Evolutionary conservation across 2,113 vertebrate species (phyloP).

Genomic region (Fulmarus glacialis): DNA sequence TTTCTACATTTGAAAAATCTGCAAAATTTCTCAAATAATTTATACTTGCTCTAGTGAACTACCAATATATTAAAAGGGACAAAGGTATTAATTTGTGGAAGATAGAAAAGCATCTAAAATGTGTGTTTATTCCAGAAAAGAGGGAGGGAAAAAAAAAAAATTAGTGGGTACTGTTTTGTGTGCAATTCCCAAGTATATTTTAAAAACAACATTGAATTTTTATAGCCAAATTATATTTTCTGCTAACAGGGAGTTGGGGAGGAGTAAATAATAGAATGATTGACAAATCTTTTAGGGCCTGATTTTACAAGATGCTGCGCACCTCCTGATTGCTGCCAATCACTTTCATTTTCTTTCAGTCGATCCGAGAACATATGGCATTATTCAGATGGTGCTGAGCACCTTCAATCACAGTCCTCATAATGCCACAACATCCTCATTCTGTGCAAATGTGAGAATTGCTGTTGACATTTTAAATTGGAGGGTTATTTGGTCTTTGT

Average conservation of each 20-base stretch:
- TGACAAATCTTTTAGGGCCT: constrained; percentile 67
- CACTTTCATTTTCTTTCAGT: constrained; percentile 62
- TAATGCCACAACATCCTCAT: constrained; percentile 53
- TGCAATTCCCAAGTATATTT: constrained; percentile 58
- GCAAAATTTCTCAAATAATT: neutral
- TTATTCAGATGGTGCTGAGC: constrained; percentile 70
- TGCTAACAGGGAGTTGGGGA: constrained; percentile 15
- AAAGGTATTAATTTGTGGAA: neutral
- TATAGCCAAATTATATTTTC: constrained; percentile 71
- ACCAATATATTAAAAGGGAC: neutral
- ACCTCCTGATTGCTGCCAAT: constrained; percentile 67
- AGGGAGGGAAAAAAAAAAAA: neutral
- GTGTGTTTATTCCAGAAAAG: neutral
- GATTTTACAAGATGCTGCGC: constrained; percentile 68
- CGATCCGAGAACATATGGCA: constrained; percentile 58
- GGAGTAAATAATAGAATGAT: constrained; percentile 64
- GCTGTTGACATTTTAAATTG: constrained; percentile 54
- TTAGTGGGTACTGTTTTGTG: constrained; percentile 52
- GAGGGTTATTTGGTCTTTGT: constrained; percentile 62
- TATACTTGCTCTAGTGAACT: neutral
- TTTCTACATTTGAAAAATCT: too few relatives aligned
- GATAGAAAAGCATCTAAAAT: neutral
- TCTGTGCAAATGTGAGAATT: constrained; percentile 64
- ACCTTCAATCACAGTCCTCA: constrained; percentile 55
- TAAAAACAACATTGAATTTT: constrained; percentile 65